A percentile compares a stretch with the other conserved stretches of the same genome.
phyloP scores from a whole-genome alignment of 2,113 vertebrate species.

The Chionis minor region DNA sequence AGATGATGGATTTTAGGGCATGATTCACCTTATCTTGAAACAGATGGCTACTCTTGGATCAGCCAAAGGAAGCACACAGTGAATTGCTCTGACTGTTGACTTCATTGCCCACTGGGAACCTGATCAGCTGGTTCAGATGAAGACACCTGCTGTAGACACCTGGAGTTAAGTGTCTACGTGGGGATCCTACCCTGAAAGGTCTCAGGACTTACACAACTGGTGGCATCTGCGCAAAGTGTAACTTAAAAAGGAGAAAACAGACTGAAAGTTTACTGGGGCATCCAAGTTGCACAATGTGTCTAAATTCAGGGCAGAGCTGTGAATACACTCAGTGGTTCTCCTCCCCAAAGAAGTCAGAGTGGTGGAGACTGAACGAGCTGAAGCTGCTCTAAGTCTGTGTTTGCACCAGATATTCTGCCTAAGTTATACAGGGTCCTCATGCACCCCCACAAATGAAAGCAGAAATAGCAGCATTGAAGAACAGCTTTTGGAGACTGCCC shows the following conservation, averaged over 20 bases:
- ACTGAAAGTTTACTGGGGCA: accelerated
- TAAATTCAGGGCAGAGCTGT: background rate
- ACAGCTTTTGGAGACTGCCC: background rate
- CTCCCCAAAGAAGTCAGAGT: background rate
- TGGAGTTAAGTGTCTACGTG: background rate
- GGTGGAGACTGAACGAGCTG: background rate
- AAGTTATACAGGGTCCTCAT: background rate
- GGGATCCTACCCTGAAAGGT: background rate
- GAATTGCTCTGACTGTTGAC: background rate
- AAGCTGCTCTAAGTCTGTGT: background rate
- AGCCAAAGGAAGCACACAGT: background rate
- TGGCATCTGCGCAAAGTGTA: background rate
- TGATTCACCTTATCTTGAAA: background rate
- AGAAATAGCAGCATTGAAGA: background rate
- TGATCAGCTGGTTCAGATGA: background rate
- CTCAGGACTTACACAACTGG: background rate
- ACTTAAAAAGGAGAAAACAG: background rate
- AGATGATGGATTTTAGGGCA: background rate
- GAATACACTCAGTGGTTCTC: background rate
- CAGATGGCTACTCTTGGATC: background rate
- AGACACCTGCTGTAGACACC: background rate
- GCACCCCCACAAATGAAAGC: background rate
- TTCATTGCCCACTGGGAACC: background rate
- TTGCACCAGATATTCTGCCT: background rate
- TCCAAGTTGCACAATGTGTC: background rate